These are phyloP conservation scores for Tillus elongatus DNA, from an alignment of 2,888 invertebrate species.

Conservation along the genomic window DNA sequence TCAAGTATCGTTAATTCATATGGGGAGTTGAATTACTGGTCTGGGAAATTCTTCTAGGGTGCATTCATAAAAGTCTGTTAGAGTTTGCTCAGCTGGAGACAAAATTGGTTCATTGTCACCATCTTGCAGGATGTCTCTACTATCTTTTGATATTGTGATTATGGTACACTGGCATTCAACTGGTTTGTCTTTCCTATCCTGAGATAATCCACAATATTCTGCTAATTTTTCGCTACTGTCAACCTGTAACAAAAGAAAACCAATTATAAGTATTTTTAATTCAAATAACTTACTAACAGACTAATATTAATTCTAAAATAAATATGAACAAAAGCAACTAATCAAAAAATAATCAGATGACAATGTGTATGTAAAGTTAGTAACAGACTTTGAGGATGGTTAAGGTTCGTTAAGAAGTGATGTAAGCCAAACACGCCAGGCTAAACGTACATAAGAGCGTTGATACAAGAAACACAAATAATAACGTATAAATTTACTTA, in stretches of 20 bases:
- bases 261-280: too few relatives aligned
- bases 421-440: too few relatives aligned
- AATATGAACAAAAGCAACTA: too few relatives aligned
- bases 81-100: constrained; percentile 51
- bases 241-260: constrained; percentile 45
- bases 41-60: constrained; percentile 54
- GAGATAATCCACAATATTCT: constrained; percentile 44
- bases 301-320: too few relatives aligned
- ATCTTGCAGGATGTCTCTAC: constrained; percentile 39
- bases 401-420: too few relatives aligned
- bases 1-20: constrained; percentile 27
- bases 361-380: too few relatives aligned
- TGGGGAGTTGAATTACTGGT: constrained; percentile 57
- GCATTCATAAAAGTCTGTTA: constrained; percentile 59
- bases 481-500: too few relatives aligned
- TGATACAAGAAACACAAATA: too few relatives aligned
- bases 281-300: too few relatives aligned
- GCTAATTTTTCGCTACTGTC: constrained; percentile 47
- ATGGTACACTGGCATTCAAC: constrained; percentile 50
- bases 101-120: constrained; percentile 34
- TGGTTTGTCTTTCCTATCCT: constrained; percentile 38
- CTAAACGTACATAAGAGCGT: too few relatives aligned
- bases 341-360: too few relatives aligned
- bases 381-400: too few relatives aligned
- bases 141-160: constrained; percentile 45